Evolutionary conservation across 2,888 invertebrate species (phyloP).

Genomic region (Hypsopygia costalis): DNA sequence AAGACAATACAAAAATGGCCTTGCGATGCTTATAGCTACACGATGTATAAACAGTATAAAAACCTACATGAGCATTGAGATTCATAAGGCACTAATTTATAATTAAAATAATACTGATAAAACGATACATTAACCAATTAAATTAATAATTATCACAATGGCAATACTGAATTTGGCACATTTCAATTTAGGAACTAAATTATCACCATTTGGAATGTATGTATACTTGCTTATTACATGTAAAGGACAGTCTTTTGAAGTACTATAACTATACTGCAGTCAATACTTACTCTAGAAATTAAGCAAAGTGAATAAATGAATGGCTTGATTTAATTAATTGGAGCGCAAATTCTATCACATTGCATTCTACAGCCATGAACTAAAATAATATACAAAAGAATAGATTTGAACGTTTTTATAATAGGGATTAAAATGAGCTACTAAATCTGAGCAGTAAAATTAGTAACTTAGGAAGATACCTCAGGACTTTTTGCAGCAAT

Average conservation of each 20-base stretch:
- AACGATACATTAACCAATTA: constrained; percentile 14
- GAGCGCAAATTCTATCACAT: too few relatives aligned
- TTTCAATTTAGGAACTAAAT: constrained; percentile 22
- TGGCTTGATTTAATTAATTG: too few relatives aligned
- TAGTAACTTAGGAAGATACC: too few relatives aligned
- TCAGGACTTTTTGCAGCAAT: too few relatives aligned
- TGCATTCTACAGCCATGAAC: background rate
- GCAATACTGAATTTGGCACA: constrained; percentile 31
- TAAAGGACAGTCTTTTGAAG: constrained; percentile 20
- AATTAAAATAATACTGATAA: constrained; percentile 27
- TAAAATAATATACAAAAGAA: background rate
- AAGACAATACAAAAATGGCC: constrained; percentile 73
- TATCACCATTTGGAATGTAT: constrained; percentile 19
- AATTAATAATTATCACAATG: constrained; percentile 20
- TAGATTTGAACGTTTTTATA: background rate
- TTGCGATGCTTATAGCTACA: constrained; percentile 46
- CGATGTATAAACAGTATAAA: constrained; percentile 4
- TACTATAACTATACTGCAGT: background rate
- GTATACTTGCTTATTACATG: constrained; percentile 22
- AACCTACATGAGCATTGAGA: constrained; percentile 27
- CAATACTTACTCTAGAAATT: too few relatives aligned
- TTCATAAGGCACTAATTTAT: constrained; percentile 15
- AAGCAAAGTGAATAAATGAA: too few relatives aligned
- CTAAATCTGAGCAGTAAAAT: too few relatives aligned
- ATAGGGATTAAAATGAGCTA: too few relatives aligned